Conservation (phyloP, 2,888 invertebrate genomes). For the Timema podura region DNA sequence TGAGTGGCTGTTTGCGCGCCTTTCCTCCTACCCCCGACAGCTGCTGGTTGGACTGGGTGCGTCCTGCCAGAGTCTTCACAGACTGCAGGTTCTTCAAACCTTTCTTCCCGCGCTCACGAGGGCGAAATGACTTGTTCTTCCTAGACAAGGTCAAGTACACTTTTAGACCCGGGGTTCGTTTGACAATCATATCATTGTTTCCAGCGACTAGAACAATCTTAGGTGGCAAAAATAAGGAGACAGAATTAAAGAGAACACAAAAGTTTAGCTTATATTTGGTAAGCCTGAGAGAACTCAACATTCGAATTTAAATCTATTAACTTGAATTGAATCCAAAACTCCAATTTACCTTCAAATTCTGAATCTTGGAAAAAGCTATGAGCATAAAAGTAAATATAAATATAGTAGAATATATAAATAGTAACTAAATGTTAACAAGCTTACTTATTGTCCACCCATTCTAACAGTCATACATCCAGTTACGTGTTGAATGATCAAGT, state of each 20-base stretch:
- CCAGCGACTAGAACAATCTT: background rate
- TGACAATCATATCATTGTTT: constrained; percentile 1
- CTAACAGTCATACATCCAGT: no score
- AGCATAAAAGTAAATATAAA: no score
- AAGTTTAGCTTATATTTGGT: background rate
- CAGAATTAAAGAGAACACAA: background rate
- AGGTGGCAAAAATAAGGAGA: background rate
- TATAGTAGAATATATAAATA: no score
- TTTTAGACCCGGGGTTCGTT: constrained; percentile 1
- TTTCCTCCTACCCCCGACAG: constrained; percentile 34
- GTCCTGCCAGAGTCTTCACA: constrained; percentile 83
- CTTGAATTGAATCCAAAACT: no score
- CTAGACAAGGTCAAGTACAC: constrained; percentile 49
- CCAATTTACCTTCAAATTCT: no score
- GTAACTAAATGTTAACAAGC: no score
- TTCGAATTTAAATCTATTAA: no score
- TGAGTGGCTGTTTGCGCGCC: constrained; percentile 81
- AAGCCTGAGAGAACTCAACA: no score
- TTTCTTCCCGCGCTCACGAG: constrained; percentile 79
- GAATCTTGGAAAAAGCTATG: no score
- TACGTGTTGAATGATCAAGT: no score
- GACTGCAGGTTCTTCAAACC: constrained; percentile 87
- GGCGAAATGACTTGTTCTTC: constrained; percentile 89
- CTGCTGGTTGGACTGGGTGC: constrained; percentile 59
- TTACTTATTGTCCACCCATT: no score